A percentile compares a stretch with the other conserved stretches of the same genome.
Evolutionary conservation across 2,797 vertebrate species (phyloP).

Genomic region (Sebastiscus albofasciatus): DNA sequence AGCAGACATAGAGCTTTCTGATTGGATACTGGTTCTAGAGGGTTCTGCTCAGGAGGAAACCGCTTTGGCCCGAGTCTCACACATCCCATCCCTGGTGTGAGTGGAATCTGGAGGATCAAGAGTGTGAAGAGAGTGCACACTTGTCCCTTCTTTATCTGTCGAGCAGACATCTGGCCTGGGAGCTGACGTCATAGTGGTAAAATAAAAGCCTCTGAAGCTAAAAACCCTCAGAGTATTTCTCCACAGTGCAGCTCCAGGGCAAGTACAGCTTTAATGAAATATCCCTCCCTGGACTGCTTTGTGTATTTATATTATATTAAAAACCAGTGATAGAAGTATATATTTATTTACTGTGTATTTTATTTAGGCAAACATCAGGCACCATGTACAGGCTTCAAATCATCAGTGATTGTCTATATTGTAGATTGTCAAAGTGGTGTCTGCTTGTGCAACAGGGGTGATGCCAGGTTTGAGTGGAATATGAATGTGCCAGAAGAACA

Average conservation of each 20-base stretch:
- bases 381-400: background rate
- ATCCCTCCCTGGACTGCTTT: background rate
- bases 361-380: background rate
- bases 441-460: background rate
- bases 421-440: background rate
- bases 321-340: background rate
- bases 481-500: background rate
- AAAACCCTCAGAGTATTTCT: slow-evolving; percentile 14
- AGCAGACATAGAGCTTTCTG: slow-evolving; percentile 21
- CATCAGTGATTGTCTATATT: background rate
- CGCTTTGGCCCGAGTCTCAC: slow-evolving; percentile 32
- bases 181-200: slow-evolving; percentile 35
- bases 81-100: slow-evolving; percentile 43
- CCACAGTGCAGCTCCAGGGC: slow-evolving; percentile 11
- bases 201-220: slow-evolving; percentile 32
- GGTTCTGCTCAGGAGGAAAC: slow-evolving; percentile 40
- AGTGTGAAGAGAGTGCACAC: slow-evolving; percentile 40
- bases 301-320: background rate
- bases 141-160: slow-evolving; percentile 46
- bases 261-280: background rate
- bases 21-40: slow-evolving; percentile 39
- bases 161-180: slow-evolving; percentile 40
- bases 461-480: background rate
- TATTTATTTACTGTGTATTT: background rate
- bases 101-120: slow-evolving; percentile 49